Percentiles rank a stretch among this genome's conserved stretches.
phyloP scores from a whole-genome alignment of 2,113 vertebrate genomes.

The Copsychus sechellarum region DNA sequence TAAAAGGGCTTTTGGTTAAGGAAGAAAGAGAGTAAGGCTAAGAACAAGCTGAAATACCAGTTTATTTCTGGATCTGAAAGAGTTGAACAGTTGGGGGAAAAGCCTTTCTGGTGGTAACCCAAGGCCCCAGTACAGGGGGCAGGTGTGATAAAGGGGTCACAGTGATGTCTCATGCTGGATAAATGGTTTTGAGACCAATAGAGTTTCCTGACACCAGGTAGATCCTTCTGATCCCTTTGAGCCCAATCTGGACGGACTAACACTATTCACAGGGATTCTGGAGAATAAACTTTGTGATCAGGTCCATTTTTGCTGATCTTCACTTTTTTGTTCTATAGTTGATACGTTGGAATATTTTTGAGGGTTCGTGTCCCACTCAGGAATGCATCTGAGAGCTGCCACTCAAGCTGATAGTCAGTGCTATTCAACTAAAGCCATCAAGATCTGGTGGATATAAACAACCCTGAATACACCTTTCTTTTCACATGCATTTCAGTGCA shows the following conservation, averaged over 20 bases:
- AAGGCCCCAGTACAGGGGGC: fast-evolving
- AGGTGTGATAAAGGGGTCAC: neutral
- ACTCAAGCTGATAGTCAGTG: neutral
- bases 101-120: neutral
- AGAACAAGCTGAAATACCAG: neutral
- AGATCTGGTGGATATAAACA: neutral
- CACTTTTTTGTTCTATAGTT: neutral
- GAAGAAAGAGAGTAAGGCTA: neutral
- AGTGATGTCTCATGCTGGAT: neutral
- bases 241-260: neutral
- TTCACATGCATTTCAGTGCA: too few relatives aligned
- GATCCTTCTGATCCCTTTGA: neutral
- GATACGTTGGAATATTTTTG: neutral
- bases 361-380: neutral
- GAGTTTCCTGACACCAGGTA: neutral
- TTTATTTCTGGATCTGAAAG: neutral
- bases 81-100: neutral
- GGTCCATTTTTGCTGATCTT: neutral
- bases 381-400: neutral
- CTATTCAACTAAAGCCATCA: neutral
- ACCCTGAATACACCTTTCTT: neutral
- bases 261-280: neutral
- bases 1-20: neutral
- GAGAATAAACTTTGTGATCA: neutral
- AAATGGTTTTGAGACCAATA: neutral